A percentile compares a stretch with the other conserved stretches of the same genome.
Conservation (phyloP, 2,113 vertebrate genomes). For the Stegostoma tigrinum region DNA sequence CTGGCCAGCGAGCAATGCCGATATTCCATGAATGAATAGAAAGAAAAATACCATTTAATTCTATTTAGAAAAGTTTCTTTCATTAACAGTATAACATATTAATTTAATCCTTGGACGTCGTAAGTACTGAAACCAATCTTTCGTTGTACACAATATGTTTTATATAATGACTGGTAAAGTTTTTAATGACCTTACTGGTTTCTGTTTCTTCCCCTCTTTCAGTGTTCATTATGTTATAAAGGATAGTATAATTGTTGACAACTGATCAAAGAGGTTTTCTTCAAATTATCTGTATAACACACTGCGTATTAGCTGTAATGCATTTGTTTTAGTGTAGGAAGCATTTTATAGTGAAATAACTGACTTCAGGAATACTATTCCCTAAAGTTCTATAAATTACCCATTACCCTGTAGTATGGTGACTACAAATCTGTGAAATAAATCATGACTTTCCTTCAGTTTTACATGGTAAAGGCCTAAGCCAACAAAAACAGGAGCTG, state of each 20-base stretch:
- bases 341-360: slow-evolving; percentile 32
- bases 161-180: not conserved
- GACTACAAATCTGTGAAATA: slow-evolving; percentile 13
- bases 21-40: no score
- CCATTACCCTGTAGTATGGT: slow-evolving; percentile 21
- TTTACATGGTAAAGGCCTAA: slow-evolving; percentile 2
- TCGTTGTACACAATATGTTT: not conserved
- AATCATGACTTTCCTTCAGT: slow-evolving; percentile 22
- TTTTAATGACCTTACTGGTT: not conserved
- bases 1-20: no score
- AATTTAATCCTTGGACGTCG: not conserved
- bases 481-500: slow-evolving; percentile 37
- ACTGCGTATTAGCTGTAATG: not conserved
- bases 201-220: not conserved
- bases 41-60: not conserved
- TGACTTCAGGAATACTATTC: slow-evolving; percentile 18
- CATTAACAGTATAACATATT: not conserved
- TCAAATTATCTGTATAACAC: slow-evolving; percentile 8
- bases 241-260: slow-evolving; percentile 19
- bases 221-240: not conserved
- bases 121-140: not conserved
- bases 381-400: slow-evolving; percentile 32
- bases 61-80: not conserved
- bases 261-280: slow-evolving; percentile 31
- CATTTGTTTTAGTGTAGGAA: slow-evolving; percentile 30